Percentiles rank a stretch among this genome's conserved stretches.
Conservation (phyloP, 2,113 vertebrate genomes). For the Nerophis lumbriciformis region DNA sequence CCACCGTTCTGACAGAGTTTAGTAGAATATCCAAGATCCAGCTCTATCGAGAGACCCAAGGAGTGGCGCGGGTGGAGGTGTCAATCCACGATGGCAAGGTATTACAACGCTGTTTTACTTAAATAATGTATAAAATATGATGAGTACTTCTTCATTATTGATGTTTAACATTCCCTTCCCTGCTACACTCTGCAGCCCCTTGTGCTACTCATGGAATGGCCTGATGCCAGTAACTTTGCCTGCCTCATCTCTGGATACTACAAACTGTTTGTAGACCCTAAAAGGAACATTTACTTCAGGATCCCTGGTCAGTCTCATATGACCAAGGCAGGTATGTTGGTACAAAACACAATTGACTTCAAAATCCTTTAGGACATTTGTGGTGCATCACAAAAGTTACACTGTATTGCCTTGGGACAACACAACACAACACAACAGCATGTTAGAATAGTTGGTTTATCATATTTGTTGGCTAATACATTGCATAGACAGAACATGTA, state of each 20-base stretch:
- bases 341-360: constrained; percentile 4
- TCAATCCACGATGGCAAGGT: constrained; percentile 95
- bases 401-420: neutral
- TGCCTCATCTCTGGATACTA: constrained; percentile 97
- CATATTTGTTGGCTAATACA: constrained; percentile 27
- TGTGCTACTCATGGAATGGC: constrained; percentile 97
- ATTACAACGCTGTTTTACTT: constrained; percentile 10
- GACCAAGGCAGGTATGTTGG: constrained; percentile 95
- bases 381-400: neutral
- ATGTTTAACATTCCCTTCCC: constrained; percentile 21
- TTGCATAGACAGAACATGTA: neutral
- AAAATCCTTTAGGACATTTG: constrained; percentile 9
- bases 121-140: neutral
- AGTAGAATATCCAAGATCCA: constrained; percentile 94
- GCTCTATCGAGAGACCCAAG: constrained; percentile 92
- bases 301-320: constrained; percentile 83
- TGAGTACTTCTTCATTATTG: neutral
- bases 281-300: constrained; percentile 87
- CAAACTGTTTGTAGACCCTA: constrained; percentile 94
- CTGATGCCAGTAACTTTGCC: constrained; percentile 94
- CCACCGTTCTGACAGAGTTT: constrained; percentile 94
- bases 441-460: constrained; percentile 26
- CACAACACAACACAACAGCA: neutral
- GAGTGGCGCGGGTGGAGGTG: constrained; percentile 92
- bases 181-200: constrained; percentile 76